These are phyloP conservation scores for Anguilla obscura DNA, from an alignment of 2,797 vertebrate genomes.

Conservation along the genomic window DNA sequence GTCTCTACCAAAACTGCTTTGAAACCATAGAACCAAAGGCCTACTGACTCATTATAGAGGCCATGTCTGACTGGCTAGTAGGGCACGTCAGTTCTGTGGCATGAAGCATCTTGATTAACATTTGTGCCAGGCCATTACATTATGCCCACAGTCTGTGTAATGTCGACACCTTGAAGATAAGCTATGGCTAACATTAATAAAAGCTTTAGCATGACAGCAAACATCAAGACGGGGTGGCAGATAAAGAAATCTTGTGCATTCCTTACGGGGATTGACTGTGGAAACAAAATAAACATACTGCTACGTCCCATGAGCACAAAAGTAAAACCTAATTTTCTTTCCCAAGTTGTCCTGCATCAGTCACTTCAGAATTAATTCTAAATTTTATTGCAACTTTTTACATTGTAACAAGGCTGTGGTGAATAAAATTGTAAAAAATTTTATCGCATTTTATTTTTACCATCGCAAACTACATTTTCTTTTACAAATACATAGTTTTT, in stretches of 20 bases:
- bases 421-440: not conserved
- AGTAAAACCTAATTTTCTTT: not conserved
- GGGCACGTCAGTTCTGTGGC: not conserved
- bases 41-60: not conserved
- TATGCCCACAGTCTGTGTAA: not conserved
- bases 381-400: not conserved
- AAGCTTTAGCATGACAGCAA: not conserved
- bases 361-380: not conserved
- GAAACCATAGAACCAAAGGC: not conserved
- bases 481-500: not conserved
- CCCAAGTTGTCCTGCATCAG: not conserved
- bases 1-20: not conserved
- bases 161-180: not conserved
- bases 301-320: not conserved
- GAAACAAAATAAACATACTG: not conserved
- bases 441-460: not conserved
- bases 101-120: not conserved
- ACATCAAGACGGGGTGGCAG: not conserved
- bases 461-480: not conserved
- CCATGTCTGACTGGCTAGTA: slow-evolving; percentile 7
- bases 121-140: not conserved
- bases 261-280: not conserved
- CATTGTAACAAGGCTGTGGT: not conserved
- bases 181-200: not conserved
- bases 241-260: not conserved